These are phyloP conservation scores for Sciurus vulgaris DNA, from an alignment of 2,797 vertebrate genomes.

Conservation along the genomic window DNA sequence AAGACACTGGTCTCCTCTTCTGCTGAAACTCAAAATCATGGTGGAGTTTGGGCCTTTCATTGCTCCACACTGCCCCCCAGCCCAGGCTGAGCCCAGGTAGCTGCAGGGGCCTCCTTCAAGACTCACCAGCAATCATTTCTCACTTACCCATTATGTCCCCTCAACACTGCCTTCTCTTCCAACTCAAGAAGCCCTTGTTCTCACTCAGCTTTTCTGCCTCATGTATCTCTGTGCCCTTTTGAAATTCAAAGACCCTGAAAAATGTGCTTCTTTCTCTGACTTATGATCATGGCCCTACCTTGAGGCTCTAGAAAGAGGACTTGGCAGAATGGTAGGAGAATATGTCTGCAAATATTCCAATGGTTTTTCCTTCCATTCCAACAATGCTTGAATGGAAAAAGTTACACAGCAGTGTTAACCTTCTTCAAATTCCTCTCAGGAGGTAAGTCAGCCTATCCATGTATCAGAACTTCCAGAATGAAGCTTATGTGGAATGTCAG, in stretches of 20 bases:
- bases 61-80: background rate
- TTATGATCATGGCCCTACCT: background rate
- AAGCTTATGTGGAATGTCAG: background rate
- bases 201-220: background rate
- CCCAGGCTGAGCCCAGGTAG: background rate
- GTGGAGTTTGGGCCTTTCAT: background rate
- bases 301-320: background rate
- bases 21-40: background rate
- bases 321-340: background rate
- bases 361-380: conserved; percentile 45
- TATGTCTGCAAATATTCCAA: conserved; percentile 12
- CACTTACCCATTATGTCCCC: background rate
- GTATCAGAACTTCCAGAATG: conserved; percentile 14
- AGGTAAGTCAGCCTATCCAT: background rate
- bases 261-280: background rate
- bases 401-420: conserved; percentile 8
- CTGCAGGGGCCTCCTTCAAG: background rate
- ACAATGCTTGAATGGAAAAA: conserved; percentile 30
- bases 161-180: background rate
- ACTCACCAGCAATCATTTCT: background rate
- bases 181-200: background rate
- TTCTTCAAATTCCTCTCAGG: background rate
- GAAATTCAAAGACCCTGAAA: background rate
- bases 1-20: background rate
- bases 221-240: background rate